Base-by-base conservation (phyloP, 2,113 vertebrate genomes). In the Scolopax mira region DNA sequence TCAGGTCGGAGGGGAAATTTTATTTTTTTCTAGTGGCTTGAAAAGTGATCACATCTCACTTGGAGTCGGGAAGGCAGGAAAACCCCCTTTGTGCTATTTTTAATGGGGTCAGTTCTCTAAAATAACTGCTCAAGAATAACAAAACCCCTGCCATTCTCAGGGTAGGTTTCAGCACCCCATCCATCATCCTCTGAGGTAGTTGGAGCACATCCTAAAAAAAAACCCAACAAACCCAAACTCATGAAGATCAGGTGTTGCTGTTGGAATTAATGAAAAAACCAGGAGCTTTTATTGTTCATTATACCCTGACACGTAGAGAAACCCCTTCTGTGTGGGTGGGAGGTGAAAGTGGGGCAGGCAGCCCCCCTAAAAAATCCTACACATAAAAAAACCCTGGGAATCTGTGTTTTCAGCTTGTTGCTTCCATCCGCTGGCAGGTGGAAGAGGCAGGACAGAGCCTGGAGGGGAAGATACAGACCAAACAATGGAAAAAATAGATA, bases 1-100 rank as follows among this genome's bases (percentile, higher is more conserved):
- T 64, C 0, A 0, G 6, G 30, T 22, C 30, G 23, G 0, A 3
- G n/a, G 72, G 55, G 33, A 44, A 60, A n/a, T n/a, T n/a, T n/a
- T n/a, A n/a, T n/a, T 46, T 37, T 79, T 67, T 39, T 27, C 44
- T 8, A 70, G 62, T 6, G 3, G 42, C 25, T 13, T 57, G 49
- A 48, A 48, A 49, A 17, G 42, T 3, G 2, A 78, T 27, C 2
- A 2, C 30, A 11, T 35, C 42, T 48, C 46, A 21, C 4, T 13
- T 16, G 51, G 42, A 42, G 49, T 65, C 0, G 4, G 9, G n/a
- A 65, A 58, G 35, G 54, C 49, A 58, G 61, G 33, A 65, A 67
- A 74, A 44, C 18, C 24, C 37, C 24, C 37, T 18, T 41, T 2
- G 4, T 10, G 42, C 51, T 88, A 35, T 64, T 73, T 79, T 65